A percentile compares a stretch with the other conserved stretches of the same genome.
These are phyloP conservation scores for Pseudomyrmex cubaensis DNA, from an alignment of 1,140 invertebrate species.

Conservation along the genomic window DNA sequence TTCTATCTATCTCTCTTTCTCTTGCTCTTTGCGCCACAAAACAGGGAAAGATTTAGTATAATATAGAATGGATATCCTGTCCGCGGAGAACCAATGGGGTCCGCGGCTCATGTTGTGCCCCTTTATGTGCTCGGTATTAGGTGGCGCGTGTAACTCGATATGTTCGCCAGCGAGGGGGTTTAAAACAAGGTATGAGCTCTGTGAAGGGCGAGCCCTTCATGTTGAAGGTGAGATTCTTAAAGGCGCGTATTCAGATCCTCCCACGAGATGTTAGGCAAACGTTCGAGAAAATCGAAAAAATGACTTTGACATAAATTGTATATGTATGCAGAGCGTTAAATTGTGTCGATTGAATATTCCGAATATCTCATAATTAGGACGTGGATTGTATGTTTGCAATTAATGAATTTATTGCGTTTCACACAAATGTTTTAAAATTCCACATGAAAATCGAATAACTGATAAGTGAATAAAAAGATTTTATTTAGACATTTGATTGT, in stretches of 20 bases:
- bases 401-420: no score
- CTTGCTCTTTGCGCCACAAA: background rate
- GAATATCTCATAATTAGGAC: background rate
- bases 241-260: slow-evolving; percentile 48
- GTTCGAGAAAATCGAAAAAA: background rate
- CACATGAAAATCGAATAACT: no score
- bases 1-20: no score
- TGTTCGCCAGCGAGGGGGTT: slow-evolving; percentile 64
- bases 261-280: slow-evolving; percentile 13
- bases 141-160: slow-evolving; percentile 77
- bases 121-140: slow-evolving; percentile 70
- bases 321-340: background rate
- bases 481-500: no score
- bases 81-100: slow-evolving; percentile 69
- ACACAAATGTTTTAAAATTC: no score
- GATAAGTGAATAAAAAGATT: no score
- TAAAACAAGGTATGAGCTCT: slow-evolving; percentile 77
- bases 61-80: slow-evolving; percentile 81
- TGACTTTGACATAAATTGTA: background rate
- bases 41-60: slow-evolving; percentile 69
- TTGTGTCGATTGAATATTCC: background rate
- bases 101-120: slow-evolving; percentile 52
- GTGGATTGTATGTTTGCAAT: background rate
- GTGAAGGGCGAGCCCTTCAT: slow-evolving; percentile 39
- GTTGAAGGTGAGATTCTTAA: slow-evolving; percentile 24